Evolutionary conservation across 1,140 invertebrate genomes (phyloP), one percentile per base, ranked within the genome.

Genomic region (Brachionus asplanchnoidis): DNA sequence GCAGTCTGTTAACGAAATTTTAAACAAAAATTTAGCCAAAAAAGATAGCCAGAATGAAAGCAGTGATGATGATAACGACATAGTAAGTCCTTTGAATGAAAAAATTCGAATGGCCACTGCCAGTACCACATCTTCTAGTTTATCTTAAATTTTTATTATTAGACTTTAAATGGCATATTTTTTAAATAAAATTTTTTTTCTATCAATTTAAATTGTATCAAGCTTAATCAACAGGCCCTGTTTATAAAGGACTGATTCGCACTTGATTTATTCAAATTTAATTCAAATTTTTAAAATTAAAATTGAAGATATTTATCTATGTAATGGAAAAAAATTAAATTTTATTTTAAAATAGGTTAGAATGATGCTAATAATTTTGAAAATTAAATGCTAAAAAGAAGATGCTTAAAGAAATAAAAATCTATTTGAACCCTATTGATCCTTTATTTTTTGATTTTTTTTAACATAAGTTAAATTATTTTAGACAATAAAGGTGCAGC

Each of bases 61-160:
- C 40, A n/a, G 20, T 50, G 73, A 77, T 77, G 73, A 77, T 32
- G 44, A 77, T n/a, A 12, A 50, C 12, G 73, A 77, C 11, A 23
- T 77, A 14, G 23, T 50, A 0, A 77, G 40, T 50, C 42, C 42
- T 14, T 12, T 50, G 14, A 77, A 77, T 77, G 44, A 77, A 50
- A 77, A 77, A 77, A 73, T 73, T 12, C 42, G 44, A 26, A 50
- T 77, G 20, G 20, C 73, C 4, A 32, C 44, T 23, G 40, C 73
- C 9, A 77, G 42, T 23, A 50, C 73, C 42, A 77, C 40, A 77
- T 77, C 73, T 9, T 77, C 44, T 46, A 77, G 73, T 77, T 77
- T 77, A 26, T 77, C 73, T 73, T 73, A 42, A 73, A 20, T 23
- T 40, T 68, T 36, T 36, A 1, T 7, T 0, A 0, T 36, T 36